These are phyloP conservation scores for Sphyrna mokarran DNA, from an alignment of 2,113 vertebrate species.

Conservation along the genomic window DNA sequence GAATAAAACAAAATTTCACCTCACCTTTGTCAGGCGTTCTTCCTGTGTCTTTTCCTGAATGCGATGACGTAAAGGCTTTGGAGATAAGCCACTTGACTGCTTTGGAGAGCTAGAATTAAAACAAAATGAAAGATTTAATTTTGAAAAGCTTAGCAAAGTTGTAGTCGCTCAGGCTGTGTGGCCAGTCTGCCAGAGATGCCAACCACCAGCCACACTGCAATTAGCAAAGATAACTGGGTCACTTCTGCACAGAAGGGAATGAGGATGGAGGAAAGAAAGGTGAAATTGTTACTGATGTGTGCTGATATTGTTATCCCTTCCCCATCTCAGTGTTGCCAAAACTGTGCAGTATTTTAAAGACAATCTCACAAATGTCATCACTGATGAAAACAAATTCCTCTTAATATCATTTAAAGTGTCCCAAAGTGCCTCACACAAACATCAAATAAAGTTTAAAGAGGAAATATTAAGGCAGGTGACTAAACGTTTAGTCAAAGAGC, in stretches of 20 bases:
- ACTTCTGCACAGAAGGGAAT: not conserved
- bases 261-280: not conserved
- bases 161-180: not conserved
- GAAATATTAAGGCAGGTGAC: not conserved
- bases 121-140: not conserved
- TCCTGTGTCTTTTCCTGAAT: conserved; percentile 58
- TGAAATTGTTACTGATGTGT: not conserved
- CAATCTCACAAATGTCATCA: not conserved
- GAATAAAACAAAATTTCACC: not conserved
- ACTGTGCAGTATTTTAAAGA: not conserved
- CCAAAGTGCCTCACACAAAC: not conserved
- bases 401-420: not conserved
- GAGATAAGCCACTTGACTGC: conserved; percentile 57
- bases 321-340: not conserved
- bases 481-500: not conserved
- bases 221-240: not conserved
- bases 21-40: conserved; percentile 69
- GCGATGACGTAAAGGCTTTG: conserved; percentile 69
- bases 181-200: not conserved
- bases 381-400: not conserved
- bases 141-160: not conserved
- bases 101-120: conserved; percentile 67
- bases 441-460: not conserved
- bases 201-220: not conserved
- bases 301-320: not conserved